Evolutionary conservation across 2,113 vertebrate genomes (phyloP), one percentile per base, ranked within the genome.

Genomic region (Heterotis niloticus): DNA sequence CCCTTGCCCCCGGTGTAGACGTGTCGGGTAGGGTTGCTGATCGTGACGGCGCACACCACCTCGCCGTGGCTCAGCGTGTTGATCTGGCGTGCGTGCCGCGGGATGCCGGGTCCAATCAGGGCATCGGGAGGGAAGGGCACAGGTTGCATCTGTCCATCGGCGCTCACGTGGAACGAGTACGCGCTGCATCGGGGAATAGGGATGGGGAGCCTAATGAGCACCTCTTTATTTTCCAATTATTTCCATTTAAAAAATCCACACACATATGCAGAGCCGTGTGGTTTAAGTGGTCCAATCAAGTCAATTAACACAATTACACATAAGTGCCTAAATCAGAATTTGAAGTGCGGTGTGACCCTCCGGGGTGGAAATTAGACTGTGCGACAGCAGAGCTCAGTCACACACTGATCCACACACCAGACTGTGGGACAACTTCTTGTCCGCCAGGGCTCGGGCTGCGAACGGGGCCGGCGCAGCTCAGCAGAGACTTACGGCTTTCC

Each of bases 1-100:
- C 97, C 97, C 84, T 98, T 98, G 86, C 96, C 96, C 0, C 97
- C 97, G 0, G 97, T 98, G 90, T 98, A 98, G 87, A 98, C 96
- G 64, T 98, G 97, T 28, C 96, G 88, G 0, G 97, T 98, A 75
- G 97, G 96, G 90, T 98, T 98, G 91, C 97, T 98, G 90, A 98
- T 98, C 88, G 97, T 98, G 87, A 98, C 97, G 0, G 97, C 97
- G 0, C 97, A 98, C 10, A 98, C 97, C 86, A 97, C 97, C 86
- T 98, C 96, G 0, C 96, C 96, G 0, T 98, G 97, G 88, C 94
- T 96, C 84, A 98, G 91, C 0, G 96, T 98, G 92, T 97, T 98
- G 91, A 98, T 97, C 92, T 98, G 97, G 34, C 97, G 95, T 1
- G 97, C 97, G 0, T 98, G 97, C 51, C 97, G 91, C 0, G 97